These are phyloP conservation scores for Oreochromis niloticus DNA, from an alignment of 2,113 vertebrate species.

Conservation along the genomic window DNA sequence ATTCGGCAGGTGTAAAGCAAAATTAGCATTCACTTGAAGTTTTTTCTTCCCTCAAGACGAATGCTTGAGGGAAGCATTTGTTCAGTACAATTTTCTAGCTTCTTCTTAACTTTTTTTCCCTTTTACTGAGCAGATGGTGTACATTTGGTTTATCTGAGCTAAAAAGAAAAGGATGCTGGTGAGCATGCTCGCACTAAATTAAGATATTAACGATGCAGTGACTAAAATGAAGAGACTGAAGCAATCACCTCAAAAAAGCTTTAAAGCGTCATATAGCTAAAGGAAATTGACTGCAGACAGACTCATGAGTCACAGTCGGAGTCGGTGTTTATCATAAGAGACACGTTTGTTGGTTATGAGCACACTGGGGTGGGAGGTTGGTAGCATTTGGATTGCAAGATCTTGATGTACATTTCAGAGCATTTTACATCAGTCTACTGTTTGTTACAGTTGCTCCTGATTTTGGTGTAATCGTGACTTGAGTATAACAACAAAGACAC, in stretches of 20 bases:
- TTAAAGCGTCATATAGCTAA: background rate
- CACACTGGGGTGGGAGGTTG: background rate
- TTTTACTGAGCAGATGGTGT: background rate
- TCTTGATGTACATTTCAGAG: background rate
- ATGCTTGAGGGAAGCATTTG: background rate
- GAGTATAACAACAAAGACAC: slow-evolving; percentile 27
- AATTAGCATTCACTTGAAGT: background rate
- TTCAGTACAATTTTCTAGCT: background rate
- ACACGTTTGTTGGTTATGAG: background rate
- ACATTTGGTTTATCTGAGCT: background rate
- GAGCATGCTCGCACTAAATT: background rate
- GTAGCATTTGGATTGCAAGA: background rate
- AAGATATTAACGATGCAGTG: background rate
- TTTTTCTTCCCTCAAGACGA: background rate
- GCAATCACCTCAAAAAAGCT: background rate
- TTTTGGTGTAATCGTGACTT: background rate
- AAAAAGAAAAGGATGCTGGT: background rate
- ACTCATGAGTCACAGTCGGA: background rate
- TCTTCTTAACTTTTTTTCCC: background rate
- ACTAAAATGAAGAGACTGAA: background rate
- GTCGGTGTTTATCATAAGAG: background rate
- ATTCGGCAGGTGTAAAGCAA: background rate
- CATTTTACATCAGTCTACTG: background rate
- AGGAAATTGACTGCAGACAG: background rate
- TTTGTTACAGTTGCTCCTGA: background rate